Conservation (phyloP, 1,140 invertebrate species). For the Drosophila pseudoobscura region DNA sequence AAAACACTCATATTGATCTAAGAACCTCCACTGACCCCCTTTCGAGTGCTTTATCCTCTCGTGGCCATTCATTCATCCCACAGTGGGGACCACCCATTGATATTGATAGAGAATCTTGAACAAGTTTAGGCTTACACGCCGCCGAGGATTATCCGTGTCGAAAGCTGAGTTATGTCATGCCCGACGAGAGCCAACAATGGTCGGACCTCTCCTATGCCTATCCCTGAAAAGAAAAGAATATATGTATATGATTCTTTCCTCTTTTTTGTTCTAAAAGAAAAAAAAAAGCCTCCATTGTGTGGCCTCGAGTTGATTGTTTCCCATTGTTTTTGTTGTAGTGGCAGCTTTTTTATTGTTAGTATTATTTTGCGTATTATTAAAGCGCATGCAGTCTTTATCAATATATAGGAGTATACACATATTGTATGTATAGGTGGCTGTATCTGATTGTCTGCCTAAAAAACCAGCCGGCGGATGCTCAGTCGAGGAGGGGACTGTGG, state of each 20-base stretch:
- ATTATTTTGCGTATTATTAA: slow-evolving; percentile 78
- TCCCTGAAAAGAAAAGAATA: slow-evolving; percentile 24
- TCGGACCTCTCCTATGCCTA: slow-evolving; percentile 8
- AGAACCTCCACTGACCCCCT: slow-evolving; percentile 4
- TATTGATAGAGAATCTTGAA: slow-evolving; percentile 31
- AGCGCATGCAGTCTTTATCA: slow-evolving; percentile 72
- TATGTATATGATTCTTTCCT: slow-evolving; percentile 13
- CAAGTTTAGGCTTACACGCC: slow-evolving; percentile 48
- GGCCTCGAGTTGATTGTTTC: slow-evolving; percentile 63
- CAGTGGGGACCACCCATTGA: slow-evolving; percentile 29
- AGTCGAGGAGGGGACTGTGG: slow-evolving; percentile 28
- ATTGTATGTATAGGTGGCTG: slow-evolving; percentile 18
- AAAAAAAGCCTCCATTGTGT: slow-evolving; percentile 51
- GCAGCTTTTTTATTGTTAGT: slow-evolving; percentile 52
- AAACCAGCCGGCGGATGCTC: slow-evolving; percentile 59
- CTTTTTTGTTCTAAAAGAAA: slow-evolving; percentile 11
- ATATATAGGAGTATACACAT: slow-evolving; percentile 11
- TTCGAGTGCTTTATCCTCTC: slow-evolving; percentile 6
- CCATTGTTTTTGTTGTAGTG: slow-evolving; percentile 39
- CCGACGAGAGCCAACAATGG: slow-evolving; percentile 49
- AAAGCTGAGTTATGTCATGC: slow-evolving; percentile 62
- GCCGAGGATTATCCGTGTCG: slow-evolving; percentile 55
- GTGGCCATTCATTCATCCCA: slow-evolving; percentile 13
- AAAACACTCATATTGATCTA: neutral
- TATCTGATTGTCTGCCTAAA: slow-evolving; percentile 47